These are phyloP conservation scores for Perca flavescens DNA, from an alignment of 2,113 vertebrate species.

Conservation along the genomic window DNA sequence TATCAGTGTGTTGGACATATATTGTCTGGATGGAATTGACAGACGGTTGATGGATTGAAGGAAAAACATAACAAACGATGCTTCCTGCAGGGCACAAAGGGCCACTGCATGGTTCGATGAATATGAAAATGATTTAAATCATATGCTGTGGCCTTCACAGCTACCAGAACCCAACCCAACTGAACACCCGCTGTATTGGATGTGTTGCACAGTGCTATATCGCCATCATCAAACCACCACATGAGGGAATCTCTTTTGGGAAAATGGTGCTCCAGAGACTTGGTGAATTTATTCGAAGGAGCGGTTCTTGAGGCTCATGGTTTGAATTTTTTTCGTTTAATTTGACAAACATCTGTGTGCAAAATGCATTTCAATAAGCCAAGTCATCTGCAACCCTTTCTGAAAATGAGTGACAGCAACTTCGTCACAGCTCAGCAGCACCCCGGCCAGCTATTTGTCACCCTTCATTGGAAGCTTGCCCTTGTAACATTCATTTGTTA, in stretches of 20 bases:
- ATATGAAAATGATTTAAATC: neutral
- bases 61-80: neutral
- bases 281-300: neutral
- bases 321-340: neutral
- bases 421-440: constrained; percentile 26
- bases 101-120: neutral
- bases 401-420: constrained; percentile 45
- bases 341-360: neutral
- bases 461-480: constrained; percentile 29
- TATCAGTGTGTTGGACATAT: neutral
- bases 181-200: neutral
- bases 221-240: neutral
- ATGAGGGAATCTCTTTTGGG: neutral
- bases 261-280: neutral
- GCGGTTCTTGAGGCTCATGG: neutral
- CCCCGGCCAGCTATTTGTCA: constrained; percentile 48
- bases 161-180: neutral
- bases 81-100: neutral
- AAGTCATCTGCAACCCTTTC: neutral
- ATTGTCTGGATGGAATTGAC: neutral
- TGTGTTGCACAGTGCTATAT: neutral
- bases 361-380: neutral
- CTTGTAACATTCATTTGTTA: constrained; percentile 40
- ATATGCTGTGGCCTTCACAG: neutral
- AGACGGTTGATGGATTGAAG: neutral